phyloP scores from a whole-genome alignment of 2,797 vertebrate genomes.

The Lithobates pipiens region DNA sequence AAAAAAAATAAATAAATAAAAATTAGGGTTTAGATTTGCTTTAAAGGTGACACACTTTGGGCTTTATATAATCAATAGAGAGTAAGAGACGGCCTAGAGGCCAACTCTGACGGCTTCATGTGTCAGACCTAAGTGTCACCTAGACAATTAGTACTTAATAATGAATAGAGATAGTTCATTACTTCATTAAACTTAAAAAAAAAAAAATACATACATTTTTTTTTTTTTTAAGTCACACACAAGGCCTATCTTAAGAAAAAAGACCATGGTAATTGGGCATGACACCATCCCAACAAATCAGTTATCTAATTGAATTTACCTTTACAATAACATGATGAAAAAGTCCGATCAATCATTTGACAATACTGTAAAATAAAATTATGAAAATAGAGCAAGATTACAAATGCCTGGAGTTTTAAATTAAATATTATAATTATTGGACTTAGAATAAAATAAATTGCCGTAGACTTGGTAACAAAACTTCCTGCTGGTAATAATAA shows the following conservation, averaged over 20 bases:
- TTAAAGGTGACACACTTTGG: no score
- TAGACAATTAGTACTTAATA: background rate
- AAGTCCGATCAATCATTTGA: constrained; percentile 47
- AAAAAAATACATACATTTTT: background rate
- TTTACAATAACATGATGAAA: constrained; percentile 44
- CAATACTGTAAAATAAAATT: constrained; percentile 35
- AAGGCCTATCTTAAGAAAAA: background rate
- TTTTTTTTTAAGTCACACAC: no score
- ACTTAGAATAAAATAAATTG: constrained; percentile 48
- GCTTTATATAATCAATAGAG: no score
- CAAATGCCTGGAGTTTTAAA: constrained; percentile 59
- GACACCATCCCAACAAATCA: constrained; percentile 5
- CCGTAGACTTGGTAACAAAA: constrained; percentile 5
- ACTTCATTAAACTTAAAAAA: background rate
- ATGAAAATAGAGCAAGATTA: constrained; percentile 15
- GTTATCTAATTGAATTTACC: constrained; percentile 38
- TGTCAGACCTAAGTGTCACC: no score
- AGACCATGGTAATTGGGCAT: constrained; percentile 11
- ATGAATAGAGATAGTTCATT: background rate
- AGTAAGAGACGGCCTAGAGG: no score
- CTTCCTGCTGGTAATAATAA: constrained; percentile 54
- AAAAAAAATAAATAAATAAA: no score
- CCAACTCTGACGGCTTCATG: no score
- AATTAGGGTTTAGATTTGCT: no score
- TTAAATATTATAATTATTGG: constrained; percentile 60